Evolutionary conservation across 2,797 vertebrate species (phyloP), one percentile per base, ranked within the genome.

Genomic region (Smutsia temminckii): DNA sequence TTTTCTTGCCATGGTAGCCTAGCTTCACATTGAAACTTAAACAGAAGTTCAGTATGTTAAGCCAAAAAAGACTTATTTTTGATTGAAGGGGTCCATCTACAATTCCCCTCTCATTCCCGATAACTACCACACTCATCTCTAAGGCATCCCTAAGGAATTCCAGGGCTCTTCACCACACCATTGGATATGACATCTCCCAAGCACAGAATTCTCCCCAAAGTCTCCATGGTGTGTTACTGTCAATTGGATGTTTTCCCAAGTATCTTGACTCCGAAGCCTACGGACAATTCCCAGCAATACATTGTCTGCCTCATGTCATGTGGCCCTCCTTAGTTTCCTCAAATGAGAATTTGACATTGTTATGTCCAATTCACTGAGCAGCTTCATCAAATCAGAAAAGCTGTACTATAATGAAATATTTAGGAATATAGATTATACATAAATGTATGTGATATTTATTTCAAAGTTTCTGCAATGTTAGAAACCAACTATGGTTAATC

Each of bases 311-410:
- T 92, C 25, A 21, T 88, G 20, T 71, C 40, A 71, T 17, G 8
- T 63, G 11, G 10, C 4, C 34, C 29, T 77, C 37, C n/a, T 68
- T 78, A 42, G 34, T 86, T 86, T 86, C 85, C 46, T 75, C 53
- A 57, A 55, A 84, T 29, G 32, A 89, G 13, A 27, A 77, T 11
- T 46, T 86, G 20, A 20, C 25, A 46, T 81, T 90, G 89, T 66
- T 53, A 85, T 63, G 51, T 80, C n/a, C 87, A 86, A 93, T 83
- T 74, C 57, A 78, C 34, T 66, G 53, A 93, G 46, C 21, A 89
- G 34, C 40, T 79, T 59, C 34, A 51, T 32, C n/a, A 92, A 93
- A 68, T 72, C 34, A 51, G 29, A 69, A 79, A 71, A 21, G 8
- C 3, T 71, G 89, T 61, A 34, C 13, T 91, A 14, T 87, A 94